These are phyloP conservation scores for Andrena bicolor DNA, from an alignment of 2,888 invertebrate species.

Conservation along the genomic window DNA sequence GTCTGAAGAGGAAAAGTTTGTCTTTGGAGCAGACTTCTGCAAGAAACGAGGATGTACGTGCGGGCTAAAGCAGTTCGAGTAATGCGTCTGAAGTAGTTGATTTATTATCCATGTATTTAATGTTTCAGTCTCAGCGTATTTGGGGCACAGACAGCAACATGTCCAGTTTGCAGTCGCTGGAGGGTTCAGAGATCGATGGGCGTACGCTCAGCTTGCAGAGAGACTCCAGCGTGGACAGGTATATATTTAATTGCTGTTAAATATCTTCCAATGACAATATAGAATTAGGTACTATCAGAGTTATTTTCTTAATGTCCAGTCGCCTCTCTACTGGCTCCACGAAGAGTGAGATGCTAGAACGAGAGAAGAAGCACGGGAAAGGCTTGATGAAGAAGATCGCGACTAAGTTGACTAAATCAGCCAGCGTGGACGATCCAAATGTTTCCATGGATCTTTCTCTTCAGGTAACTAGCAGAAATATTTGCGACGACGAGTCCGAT, in stretches of 20 bases:
- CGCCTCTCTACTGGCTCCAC: slow-evolving; percentile 94
- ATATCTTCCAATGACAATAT: neutral
- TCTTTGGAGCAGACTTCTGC: slow-evolving; percentile 90
- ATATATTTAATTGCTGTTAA: slow-evolving; percentile 45
- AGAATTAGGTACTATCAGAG: neutral
- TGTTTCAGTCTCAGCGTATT: slow-evolving; percentile 86
- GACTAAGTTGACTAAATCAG: slow-evolving; percentile 93
- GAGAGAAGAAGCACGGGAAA: slow-evolving; percentile 92
- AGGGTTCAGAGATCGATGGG: slow-evolving; percentile 87
- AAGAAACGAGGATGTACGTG: slow-evolving; percentile 60
- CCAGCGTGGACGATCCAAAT: slow-evolving; percentile 91
- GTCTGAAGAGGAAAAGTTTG: slow-evolving; percentile 89
- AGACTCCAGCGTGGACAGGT: slow-evolving; percentile 93
- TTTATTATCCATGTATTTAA: slow-evolving; percentile 13
- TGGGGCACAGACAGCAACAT: slow-evolving; percentile 95
- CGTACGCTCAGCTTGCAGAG: slow-evolving; percentile 88
- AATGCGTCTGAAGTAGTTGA: neutral
- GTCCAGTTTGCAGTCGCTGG: slow-evolving; percentile 93
- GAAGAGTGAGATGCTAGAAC: slow-evolving; percentile 92
- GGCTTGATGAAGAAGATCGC: slow-evolving; percentile 93
- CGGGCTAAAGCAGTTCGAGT: neutral
- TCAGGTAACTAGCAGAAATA: slow-evolving; percentile 74
- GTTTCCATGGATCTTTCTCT: slow-evolving; percentile 81
- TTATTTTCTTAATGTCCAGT: slow-evolving; percentile 81
- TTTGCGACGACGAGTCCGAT: slow-evolving; percentile 16